These are phyloP conservation scores for Marronus borbonicus DNA, from an alignment of 2,888 invertebrate species.

Conservation along the genomic window DNA sequence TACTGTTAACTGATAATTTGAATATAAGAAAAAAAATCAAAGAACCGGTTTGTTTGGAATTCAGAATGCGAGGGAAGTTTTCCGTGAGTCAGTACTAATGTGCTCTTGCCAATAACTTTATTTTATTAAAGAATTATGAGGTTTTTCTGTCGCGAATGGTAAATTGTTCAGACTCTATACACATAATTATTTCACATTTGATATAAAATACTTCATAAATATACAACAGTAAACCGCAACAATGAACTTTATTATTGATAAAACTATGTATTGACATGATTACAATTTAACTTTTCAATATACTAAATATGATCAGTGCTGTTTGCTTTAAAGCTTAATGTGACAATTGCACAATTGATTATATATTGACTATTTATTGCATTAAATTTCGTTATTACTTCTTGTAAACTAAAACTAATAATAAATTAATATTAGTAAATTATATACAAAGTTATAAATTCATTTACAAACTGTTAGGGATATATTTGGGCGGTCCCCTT, in stretches of 20 bases:
- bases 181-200: constrained; percentile 12
- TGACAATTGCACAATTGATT: constrained; percentile 42
- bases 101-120: background rate
- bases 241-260: constrained; percentile 8
- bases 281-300: constrained; percentile 9
- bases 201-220: constrained; percentile 40
- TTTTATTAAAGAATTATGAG: constrained; percentile 31
- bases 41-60: too few species aligned
- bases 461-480: background rate
- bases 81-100: too few species aligned
- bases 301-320: constrained; percentile 31
- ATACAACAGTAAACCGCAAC: constrained; percentile 40
- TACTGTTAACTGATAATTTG: too few species aligned
- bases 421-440: constrained; percentile 25
- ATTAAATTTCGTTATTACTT: constrained; percentile 28
- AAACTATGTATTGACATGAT: constrained; percentile 21
- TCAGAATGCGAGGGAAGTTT: too few species aligned
- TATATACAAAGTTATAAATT: constrained; percentile 31
- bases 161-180: constrained; percentile 1
- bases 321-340: constrained; percentile 28
- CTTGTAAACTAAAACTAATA: constrained; percentile 6
- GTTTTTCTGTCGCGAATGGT: constrained; percentile 16
- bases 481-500: background rate
- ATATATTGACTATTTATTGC: constrained; percentile 46
- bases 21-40: too few species aligned